A percentile compares a stretch with the other conserved stretches of the same genome.
Evolutionary conservation across 2,113 vertebrate species (phyloP).

Genomic region (Spea multiplicata): DNA sequence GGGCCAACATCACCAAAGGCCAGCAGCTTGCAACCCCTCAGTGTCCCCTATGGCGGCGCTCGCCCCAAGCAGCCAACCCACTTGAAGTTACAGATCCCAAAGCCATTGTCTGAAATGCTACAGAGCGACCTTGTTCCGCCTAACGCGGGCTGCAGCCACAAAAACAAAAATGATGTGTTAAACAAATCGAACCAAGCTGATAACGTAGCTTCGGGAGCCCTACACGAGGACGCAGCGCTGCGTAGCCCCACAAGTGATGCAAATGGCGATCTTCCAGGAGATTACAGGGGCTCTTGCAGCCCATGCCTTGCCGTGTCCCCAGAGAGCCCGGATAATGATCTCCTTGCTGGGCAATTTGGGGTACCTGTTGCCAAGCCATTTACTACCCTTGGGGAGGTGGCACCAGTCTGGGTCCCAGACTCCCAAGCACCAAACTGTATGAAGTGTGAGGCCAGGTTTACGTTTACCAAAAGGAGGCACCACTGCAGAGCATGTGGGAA

Average conservation of each 20-base stretch:
- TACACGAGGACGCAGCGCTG: conserved; percentile 64
- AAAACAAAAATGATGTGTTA: conserved; percentile 89
- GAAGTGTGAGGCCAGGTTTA: conserved; percentile 96
- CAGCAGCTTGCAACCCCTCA: conserved; percentile 76
- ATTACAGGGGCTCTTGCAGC: conserved; percentile 67
- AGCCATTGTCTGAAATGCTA: conserved; percentile 81
- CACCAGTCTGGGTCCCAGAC: conserved; percentile 97
- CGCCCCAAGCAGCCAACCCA: conserved; percentile 92
- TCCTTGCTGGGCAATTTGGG: conserved; percentile 87
- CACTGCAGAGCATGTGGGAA: conserved; percentile 98
- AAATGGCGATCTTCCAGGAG: conserved; percentile 72
- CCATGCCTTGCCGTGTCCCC: conserved; percentile 69
- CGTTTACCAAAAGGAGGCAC: conserved; percentile 96
- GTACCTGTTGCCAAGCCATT: conserved; percentile 75
- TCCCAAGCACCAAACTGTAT: conserved; percentile 96
- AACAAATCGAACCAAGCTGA: conserved; percentile 63
- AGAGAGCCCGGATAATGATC: conserved; percentile 93
- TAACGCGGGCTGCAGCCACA: conserved; percentile 70
- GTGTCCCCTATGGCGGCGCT: conserved; percentile 91
- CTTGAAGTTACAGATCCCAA: conserved; percentile 93
- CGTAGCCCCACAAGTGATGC: conserved; percentile 60
- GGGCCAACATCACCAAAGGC: conserved; percentile 64
- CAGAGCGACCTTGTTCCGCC: conserved; percentile 78
- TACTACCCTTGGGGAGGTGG: conserved; percentile 86
- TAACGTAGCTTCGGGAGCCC: conserved; percentile 52